These are phyloP conservation scores for Harpagus bidentatus DNA, from an alignment of 2,113 vertebrate genomes.

Conservation along the genomic window DNA sequence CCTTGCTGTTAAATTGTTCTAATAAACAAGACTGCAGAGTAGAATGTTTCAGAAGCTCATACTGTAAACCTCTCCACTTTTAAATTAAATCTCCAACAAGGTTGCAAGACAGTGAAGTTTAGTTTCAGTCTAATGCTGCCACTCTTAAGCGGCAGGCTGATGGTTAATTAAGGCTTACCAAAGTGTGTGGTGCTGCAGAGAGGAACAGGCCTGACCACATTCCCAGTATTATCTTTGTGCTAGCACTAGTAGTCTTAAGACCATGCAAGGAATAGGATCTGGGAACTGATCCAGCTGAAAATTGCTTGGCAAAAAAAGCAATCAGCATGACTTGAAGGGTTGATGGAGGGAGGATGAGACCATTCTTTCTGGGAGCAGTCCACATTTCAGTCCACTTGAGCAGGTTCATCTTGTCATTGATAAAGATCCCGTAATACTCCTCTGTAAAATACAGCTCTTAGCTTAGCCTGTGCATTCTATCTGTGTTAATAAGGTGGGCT, in stretches of 20 bases:
- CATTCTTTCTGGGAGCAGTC: not conserved
- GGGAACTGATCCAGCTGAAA: not conserved
- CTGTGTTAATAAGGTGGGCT: not conserved
- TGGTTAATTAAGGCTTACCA: not conserved
- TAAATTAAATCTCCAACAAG: not conserved
- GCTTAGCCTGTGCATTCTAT: not conserved
- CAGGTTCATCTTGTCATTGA: not conserved
- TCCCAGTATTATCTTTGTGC: not conserved
- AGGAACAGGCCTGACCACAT: not conserved
- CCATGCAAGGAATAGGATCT: not conserved
- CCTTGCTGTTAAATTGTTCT: not conserved
- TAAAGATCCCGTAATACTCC: not conserved
- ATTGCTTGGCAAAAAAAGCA: not conserved
- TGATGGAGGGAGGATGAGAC: not conserved
- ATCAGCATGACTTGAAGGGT: not conserved
- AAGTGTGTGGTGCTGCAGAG: not conserved
- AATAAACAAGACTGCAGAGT: not conserved
- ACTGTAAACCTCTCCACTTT: not conserved
- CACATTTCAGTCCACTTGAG: not conserved
- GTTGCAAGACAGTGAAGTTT: not conserved
- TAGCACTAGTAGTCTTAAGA: not conserved
- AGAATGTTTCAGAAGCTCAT: not conserved
- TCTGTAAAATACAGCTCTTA: not conserved
- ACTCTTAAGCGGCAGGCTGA: not conserved
- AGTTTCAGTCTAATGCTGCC: not conserved